These are phyloP conservation scores for Creontiades dilutus DNA, from an alignment of 2,888 invertebrate species.

Conservation along the genomic window DNA sequence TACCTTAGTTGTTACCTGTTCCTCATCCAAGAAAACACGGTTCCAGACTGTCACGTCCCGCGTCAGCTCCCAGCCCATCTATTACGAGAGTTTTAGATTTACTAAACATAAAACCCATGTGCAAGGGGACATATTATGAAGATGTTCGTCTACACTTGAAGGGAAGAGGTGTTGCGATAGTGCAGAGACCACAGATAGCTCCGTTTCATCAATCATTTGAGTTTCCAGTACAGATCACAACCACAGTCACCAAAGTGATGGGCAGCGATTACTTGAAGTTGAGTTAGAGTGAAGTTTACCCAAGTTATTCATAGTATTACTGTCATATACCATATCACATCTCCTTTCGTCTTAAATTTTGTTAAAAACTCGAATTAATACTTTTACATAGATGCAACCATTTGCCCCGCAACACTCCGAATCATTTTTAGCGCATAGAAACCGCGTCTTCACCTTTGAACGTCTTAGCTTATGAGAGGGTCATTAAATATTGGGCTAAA, in stretches of 20 bases:
- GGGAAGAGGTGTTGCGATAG: background rate
- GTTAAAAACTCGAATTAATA: too few species aligned
- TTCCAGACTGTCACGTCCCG: background rate
- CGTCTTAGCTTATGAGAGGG: too few species aligned
- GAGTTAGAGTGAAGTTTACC: background rate
- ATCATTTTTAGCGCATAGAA: too few species aligned
- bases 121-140: background rate
- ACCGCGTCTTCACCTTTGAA: too few species aligned
- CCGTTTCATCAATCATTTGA: background rate
- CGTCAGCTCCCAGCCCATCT: background rate
- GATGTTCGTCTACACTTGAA: background rate
- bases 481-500: too few species aligned
- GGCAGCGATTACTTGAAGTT: background rate
- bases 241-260: background rate
- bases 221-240: background rate
- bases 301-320: background rate
- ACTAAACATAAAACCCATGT: background rate
- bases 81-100: background rate
- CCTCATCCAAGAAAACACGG: background rate
- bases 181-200: background rate
- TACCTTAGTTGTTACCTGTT: background rate
- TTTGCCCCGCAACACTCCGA: too few species aligned
- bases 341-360: too few species aligned
- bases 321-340: too few species aligned
- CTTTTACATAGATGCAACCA: too few species aligned